Evolutionary conservation across 1,140 invertebrate species (phyloP).

Genomic region (Drosophila yakuba): DNA sequence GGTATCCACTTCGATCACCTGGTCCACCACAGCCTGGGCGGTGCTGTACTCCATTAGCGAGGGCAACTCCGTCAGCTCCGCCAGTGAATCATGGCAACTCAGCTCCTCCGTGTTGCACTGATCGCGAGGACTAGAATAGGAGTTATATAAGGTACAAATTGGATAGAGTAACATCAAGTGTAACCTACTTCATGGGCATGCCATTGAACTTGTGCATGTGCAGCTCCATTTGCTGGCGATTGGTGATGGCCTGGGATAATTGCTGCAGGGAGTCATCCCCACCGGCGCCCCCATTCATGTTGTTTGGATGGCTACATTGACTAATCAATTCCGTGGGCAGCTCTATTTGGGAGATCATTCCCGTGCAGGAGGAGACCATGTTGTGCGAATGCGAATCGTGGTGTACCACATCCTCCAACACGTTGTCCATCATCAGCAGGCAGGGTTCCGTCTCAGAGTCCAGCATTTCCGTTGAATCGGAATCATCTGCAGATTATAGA

Average conservation of each 20-base stretch:
- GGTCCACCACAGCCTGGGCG: constrained; percentile 87
- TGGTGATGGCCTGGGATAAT: constrained; percentile 88
- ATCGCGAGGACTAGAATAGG: constrained; percentile 56
- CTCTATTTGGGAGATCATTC: constrained; percentile 83
- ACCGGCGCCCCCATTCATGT: constrained; percentile 47
- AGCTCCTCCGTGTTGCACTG: constrained; percentile 80
- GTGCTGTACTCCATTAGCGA: constrained; percentile 84
- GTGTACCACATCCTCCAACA: constrained; percentile 88
- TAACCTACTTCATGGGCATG: constrained; percentile 67
- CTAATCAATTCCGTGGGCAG: constrained; percentile 77
- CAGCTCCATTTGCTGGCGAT: constrained; percentile 86
- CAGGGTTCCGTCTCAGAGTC: constrained; percentile 92
- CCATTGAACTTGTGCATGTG: constrained; percentile 66
- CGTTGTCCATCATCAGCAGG: constrained; percentile 90
- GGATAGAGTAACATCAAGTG: not conserved
- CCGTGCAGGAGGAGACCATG: constrained; percentile 87
- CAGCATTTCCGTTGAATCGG: constrained; percentile 88
- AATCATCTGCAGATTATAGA: constrained; percentile 51
- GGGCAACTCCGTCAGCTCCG: constrained; percentile 85
- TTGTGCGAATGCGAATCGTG: constrained; percentile 89
- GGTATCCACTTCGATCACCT: constrained; percentile 91
- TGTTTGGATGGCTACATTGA: constrained; percentile 65
- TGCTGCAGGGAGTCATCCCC: constrained; percentile 88
- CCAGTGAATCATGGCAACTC: constrained; percentile 81
- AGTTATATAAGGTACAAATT: not conserved